Evolutionary conservation across 2,888 invertebrate genomes (phyloP).

Genomic region (Sarcophaga variegata): DNA sequence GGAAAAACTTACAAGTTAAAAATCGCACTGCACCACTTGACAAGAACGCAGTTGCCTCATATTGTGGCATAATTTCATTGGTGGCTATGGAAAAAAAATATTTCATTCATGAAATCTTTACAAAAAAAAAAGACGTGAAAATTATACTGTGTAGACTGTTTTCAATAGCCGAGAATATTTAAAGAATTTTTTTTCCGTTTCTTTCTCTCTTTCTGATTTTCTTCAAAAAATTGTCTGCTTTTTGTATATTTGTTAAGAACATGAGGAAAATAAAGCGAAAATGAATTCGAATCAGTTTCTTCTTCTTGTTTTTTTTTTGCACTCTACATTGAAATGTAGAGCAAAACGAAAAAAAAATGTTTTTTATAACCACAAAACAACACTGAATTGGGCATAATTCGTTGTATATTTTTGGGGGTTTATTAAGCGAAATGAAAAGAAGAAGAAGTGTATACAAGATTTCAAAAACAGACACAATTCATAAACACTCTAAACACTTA

Average conservation of each 20-base stretch:
- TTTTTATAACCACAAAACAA: conserved; percentile 2
- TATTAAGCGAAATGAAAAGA: conserved; percentile 7
- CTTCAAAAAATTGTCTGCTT: conserved; percentile 26
- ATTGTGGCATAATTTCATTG: conserved; percentile 29
- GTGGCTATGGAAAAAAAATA: conserved; percentile 38
- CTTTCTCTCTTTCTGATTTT: not conserved
- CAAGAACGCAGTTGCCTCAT: conserved; percentile 40
- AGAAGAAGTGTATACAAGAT: not conserved
- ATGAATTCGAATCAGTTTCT: no score
- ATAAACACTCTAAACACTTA: conserved; percentile 47
- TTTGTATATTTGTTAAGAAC: conserved; percentile 6
- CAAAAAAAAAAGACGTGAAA: conserved; percentile 9
- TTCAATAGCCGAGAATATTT: no score
- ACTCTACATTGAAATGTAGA: not conserved
- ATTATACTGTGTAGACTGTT: conserved; percentile 17
- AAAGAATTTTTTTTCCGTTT: not conserved
- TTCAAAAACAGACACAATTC: conserved; percentile 63
- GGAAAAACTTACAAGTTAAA: conserved; percentile 52
- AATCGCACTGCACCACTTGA: conserved; percentile 67
- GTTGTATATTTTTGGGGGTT: conserved; percentile 20
- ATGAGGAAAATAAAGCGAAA: not conserved
- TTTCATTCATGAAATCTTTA: conserved; percentile 56
- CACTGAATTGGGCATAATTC: conserved; percentile 14
- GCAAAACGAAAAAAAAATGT: not conserved
- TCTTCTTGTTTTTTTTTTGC: no score